These are phyloP conservation scores for Suillia variegata DNA, from an alignment of 2,888 invertebrate species.

Conservation along the genomic window DNA sequence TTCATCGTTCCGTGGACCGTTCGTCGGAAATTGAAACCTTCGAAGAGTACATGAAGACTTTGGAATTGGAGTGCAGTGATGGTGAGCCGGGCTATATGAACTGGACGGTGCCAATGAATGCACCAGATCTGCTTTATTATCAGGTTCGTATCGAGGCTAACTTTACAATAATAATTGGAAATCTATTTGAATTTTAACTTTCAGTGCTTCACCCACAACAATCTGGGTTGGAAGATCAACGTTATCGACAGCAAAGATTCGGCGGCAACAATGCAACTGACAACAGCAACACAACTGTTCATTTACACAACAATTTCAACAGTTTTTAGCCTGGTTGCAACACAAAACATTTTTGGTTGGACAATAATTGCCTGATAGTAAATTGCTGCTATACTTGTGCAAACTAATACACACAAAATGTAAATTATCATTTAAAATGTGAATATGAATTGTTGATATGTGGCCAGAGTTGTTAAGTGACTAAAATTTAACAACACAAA, in stretches of 20 bases:
- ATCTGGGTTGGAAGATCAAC: conserved; percentile 91
- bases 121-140: conserved; percentile 85
- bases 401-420: conserved; percentile 7
- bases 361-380: conserved; percentile 56
- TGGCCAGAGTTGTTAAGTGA: neutral
- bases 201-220: conserved; percentile 91
- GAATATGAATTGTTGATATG: neutral
- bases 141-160: conserved; percentile 79
- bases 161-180: neutral
- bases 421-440: neutral
- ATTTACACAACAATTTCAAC: conserved; percentile 42
- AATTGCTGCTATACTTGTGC: conserved; percentile 15
- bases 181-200: conserved; percentile 41
- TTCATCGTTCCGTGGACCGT: conserved; percentile 77
- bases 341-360: conserved; percentile 29
- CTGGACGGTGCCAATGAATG: conserved; percentile 85
- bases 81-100: conserved; percentile 78
- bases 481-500: neutral
- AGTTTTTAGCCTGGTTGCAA: conserved; percentile 53
- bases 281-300: conserved; percentile 29
- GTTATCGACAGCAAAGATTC: conserved; percentile 70
- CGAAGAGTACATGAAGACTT: conserved; percentile 76
- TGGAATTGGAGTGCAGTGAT: conserved; percentile 75
- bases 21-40: conserved; percentile 76
- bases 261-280: conserved; percentile 30